A percentile compares a stretch with the other conserved stretches of the same genome.
Conservation (phyloP, 2,888 invertebrate species). For the Teleiodes luculella region DNA sequence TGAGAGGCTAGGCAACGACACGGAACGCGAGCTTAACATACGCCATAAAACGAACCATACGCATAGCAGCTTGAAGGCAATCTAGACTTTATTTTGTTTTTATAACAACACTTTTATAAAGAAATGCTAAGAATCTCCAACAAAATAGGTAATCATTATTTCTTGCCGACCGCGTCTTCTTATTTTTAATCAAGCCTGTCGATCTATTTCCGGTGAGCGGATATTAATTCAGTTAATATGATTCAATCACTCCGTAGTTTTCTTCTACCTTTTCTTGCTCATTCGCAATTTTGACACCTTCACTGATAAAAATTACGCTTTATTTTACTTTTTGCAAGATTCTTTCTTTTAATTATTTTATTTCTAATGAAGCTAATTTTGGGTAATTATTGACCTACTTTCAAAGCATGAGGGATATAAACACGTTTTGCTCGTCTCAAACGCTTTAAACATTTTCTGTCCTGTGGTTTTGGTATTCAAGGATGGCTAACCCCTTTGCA, state of each 20-base stretch:
- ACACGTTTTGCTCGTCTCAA: background rate
- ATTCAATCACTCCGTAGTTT: background rate
- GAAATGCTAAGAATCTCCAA: background rate
- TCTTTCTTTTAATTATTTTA: too few species aligned
- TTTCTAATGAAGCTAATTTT: too few species aligned
- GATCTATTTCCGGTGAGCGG: background rate
- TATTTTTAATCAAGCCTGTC: background rate
- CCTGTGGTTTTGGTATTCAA: background rate
- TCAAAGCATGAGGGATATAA: background rate
- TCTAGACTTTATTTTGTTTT: too few species aligned
- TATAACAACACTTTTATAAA: too few species aligned
- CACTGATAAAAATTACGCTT: too few species aligned
- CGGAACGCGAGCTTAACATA: too few species aligned
- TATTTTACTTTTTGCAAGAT: too few species aligned
- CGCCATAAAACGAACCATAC: too few species aligned
- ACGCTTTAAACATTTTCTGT: background rate
- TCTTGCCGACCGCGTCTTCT: background rate
- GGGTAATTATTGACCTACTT: background rate
- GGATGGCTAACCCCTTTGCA: conserved; percentile 26
- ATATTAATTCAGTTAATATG: background rate
- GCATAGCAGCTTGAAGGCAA: too few species aligned
- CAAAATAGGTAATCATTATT: background rate
- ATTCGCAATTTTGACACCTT: too few species aligned
- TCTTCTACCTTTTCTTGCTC: too few species aligned
- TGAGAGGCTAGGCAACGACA: too few species aligned